A percentile compares a stretch with the other conserved stretches of the same genome.
Conservation (phyloP, 2,888 invertebrate species). For the Megaustenia siamemsis region DNA sequence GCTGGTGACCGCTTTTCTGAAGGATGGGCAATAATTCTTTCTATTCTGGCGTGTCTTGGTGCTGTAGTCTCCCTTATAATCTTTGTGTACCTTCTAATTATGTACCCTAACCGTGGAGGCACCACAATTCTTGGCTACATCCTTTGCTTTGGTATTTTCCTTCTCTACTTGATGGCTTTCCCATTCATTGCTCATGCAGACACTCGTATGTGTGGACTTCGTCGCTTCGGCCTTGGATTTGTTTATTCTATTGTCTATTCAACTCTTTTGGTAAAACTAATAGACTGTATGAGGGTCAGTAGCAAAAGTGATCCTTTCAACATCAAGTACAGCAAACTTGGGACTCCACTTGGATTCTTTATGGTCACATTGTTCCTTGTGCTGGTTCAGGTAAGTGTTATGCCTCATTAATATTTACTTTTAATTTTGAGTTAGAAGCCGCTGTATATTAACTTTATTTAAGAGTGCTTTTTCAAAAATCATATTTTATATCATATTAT, state of each 20-base stretch:
- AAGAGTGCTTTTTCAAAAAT: too few species aligned
- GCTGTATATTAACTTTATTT: too few species aligned
- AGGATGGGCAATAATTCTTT: conserved; percentile 79
- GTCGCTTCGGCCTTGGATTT: conserved; percentile 80
- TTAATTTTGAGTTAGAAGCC: too few species aligned
- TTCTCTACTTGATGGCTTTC: conserved; percentile 80
- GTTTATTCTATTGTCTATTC: conserved; percentile 80
- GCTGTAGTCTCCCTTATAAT: conserved; percentile 78
- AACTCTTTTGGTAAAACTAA: conserved; percentile 80
- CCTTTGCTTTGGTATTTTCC: conserved; percentile 79
- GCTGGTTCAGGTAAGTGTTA: conserved; percentile 74
- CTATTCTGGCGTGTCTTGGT: conserved; percentile 78
- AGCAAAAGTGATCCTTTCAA: conserved; percentile 69
- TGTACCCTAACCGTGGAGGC: conserved; percentile 79
- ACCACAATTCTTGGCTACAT: conserved; percentile 80
- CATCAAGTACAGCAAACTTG: conserved; percentile 74
- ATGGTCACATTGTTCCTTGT: conserved; percentile 76
- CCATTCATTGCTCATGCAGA: conserved; percentile 80
- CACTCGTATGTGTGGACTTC: conserved; percentile 78
- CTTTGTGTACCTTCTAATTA: conserved; percentile 79
- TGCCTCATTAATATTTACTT: too few species aligned
- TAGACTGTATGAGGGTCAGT: conserved; percentile 79
- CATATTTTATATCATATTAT: too few species aligned
- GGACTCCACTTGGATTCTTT: conserved; percentile 79
- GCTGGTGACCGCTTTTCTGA: conserved; percentile 70